Conservation (phyloP, 2,797 vertebrate genomes). For the Thamnophis elegans region DNA sequence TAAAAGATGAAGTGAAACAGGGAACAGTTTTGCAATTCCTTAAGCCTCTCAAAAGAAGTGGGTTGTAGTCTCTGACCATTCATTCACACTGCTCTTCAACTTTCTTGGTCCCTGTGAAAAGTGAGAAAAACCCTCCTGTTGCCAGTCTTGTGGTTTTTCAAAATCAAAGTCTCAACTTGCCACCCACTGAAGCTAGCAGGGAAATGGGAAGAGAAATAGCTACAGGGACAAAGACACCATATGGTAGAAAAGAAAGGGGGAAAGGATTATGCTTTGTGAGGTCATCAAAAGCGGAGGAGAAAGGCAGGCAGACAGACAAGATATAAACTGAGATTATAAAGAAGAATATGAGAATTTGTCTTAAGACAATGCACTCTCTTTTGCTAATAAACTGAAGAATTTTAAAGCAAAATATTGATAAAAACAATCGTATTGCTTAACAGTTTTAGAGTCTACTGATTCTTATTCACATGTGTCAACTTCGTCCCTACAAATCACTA, state of each 20-base stretch:
- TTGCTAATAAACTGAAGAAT: not conserved
- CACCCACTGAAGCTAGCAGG: not conserved
- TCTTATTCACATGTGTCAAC: not conserved
- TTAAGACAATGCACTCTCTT: not conserved
- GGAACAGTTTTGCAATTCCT: not conserved
- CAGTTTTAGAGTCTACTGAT: not conserved
- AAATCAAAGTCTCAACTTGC: not conserved
- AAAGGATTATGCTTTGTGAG: not conserved
- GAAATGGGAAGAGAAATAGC: not conserved
- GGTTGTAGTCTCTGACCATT: not conserved
- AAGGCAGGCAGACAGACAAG: not conserved
- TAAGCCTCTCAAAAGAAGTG: not conserved
- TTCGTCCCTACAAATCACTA: not conserved
- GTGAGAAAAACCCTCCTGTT: not conserved
- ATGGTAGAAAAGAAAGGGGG: not conserved
- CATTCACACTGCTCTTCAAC: not conserved
- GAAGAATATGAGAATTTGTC: not conserved
- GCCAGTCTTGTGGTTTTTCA: not conserved
- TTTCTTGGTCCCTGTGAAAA: not conserved
- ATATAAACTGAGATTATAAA: not conserved
- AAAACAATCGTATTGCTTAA: not conserved
- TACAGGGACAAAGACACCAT: not conserved
- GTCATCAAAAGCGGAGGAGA: not conserved
- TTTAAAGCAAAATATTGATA: not conserved
- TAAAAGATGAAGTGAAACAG: not conserved